Conservation (phyloP, 2,797 vertebrate species). For the Girardinus metallicus region DNA sequence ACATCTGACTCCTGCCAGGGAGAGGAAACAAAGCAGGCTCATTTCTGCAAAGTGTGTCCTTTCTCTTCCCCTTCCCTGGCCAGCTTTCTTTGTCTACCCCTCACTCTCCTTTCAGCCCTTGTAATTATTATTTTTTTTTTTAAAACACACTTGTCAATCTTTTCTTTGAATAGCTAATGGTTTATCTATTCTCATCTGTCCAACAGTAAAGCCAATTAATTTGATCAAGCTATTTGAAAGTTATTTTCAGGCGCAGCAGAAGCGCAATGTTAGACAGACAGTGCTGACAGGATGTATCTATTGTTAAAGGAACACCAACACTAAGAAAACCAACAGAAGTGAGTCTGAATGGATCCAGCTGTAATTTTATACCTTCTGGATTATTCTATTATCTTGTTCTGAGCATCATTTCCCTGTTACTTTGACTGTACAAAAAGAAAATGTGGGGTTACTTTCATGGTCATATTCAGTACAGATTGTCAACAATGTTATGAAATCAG, state of each 20-base stretch:
- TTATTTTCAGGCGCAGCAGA: constrained; percentile 61
- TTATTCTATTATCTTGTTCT: constrained; percentile 61
- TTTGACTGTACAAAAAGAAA: constrained; percentile 13
- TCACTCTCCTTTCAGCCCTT: constrained; percentile 56
- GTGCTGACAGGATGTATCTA: constrained; percentile 54
- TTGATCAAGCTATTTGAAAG: constrained; percentile 72
- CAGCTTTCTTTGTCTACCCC: constrained; percentile 60
- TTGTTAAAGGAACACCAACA: constrained; percentile 62
- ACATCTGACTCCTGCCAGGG: constrained; percentile 63
- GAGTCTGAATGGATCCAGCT: constrained; percentile 61
- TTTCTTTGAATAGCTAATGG: constrained; percentile 76
- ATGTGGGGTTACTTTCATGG: not conserved
- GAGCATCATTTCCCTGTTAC: constrained; percentile 42
- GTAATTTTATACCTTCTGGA: constrained; percentile 68
- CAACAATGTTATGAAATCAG: constrained; percentile 1
- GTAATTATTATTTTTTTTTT: too few species aligned
- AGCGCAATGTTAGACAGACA: constrained; percentile 42
- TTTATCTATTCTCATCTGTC: constrained; percentile 63
- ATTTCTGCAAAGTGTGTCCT: constrained; percentile 61
- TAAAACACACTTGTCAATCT: constrained; percentile 69
- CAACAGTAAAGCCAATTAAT: constrained; percentile 76
- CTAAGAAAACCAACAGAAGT: constrained; percentile 56
- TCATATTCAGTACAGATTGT: not conserved
- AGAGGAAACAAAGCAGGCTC: constrained; percentile 61
- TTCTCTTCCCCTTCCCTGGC: constrained; percentile 56